Base-by-base conservation (phyloP, 2,797 vertebrate species). In the Falco peregrinus region DNA sequence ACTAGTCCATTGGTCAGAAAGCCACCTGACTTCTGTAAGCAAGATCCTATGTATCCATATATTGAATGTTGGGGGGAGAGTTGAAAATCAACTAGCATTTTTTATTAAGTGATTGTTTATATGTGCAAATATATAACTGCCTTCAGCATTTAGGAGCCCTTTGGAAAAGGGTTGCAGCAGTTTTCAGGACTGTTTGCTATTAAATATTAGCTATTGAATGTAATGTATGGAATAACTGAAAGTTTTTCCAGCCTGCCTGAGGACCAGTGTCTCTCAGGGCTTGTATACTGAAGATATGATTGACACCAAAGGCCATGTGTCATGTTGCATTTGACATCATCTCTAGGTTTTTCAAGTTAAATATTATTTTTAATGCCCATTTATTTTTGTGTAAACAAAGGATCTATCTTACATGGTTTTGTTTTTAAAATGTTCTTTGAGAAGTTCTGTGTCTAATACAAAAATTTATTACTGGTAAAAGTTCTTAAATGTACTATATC, bases 21-120 rank as follows among this genome's bases (percentile, higher is more conserved):
- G 31, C 82, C 56, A 65, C 24, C 24, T 73, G 59, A 83, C 47
- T 75, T 90, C 60, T 81, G 16, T 39, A 33, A 71, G 24, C n/a
- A 80, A 39, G 13, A 71, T 26, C 45, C 9, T 48, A 19, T 24
- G 76, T 91, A 37, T 18, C 24, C 14, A 20, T 74, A 19, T 73
- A 73, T 10, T 68, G 45, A 84, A 12, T 65, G 17, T 68, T 70
- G 22, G 4, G 4, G 45, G 24, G 4, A 41, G 61, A 71, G 5
- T 1, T 77, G 22, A 85, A 91, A 95, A 89, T 84, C 59, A 70
- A 76, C 39, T 79, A 91, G 75, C 33, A 56, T 77, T 90, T 68
- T 90, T 87, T 94, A 89, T 88, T 92, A 91, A 93, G 24, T 87
- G 79, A 43, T 84, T 96, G 86, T 92, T 96, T 82, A 89, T 79